These are phyloP conservation scores for Eublepharis macularius DNA, from an alignment of 2,113 vertebrate species.

Conservation along the genomic window DNA sequence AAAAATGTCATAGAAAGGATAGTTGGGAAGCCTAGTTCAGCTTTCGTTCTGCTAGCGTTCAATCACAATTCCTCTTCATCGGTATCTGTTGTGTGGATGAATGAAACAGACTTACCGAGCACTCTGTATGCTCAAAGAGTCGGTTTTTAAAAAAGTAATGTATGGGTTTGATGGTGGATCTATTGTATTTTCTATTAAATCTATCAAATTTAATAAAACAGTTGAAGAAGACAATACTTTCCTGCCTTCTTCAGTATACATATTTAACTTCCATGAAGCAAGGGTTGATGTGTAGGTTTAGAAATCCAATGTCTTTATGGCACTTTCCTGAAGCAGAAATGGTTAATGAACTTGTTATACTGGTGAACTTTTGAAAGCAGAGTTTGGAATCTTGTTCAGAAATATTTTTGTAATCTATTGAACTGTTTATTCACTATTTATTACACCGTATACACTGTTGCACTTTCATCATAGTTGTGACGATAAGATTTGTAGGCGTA, in stretches of 20 bases:
- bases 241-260: not conserved
- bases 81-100: not conserved
- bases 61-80: not conserved
- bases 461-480: no score
- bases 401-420: no score
- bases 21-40: not conserved
- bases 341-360: no score
- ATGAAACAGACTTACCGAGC: not conserved
- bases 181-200: not conserved
- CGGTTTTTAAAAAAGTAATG: not conserved
- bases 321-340: not conserved
- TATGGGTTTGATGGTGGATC: not conserved
- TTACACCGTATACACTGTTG: no score
- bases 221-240: not conserved
- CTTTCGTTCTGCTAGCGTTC: not conserved
- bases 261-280: not conserved
- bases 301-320: not conserved
- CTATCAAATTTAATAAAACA: not conserved
- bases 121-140: not conserved
- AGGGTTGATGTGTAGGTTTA: not conserved
- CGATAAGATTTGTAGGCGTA: no score
- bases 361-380: no score
- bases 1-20: no score
- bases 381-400: no score
- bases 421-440: no score